Evolutionary conservation across 2,797 vertebrate genomes (phyloP).

Genomic region (Luscinia megarhynchos): DNA sequence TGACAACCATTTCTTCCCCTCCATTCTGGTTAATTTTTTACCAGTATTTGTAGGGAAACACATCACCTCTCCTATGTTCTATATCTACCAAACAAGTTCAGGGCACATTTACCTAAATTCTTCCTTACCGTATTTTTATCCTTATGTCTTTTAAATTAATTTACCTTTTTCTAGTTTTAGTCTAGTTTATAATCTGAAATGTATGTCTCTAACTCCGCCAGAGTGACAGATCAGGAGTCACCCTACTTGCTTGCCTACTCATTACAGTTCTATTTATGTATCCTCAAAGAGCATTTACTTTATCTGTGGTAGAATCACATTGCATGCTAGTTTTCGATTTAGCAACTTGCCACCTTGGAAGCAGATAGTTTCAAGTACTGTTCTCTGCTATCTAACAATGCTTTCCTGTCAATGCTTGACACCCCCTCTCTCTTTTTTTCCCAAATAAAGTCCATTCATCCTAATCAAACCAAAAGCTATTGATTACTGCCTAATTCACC

Average conservation of each 20-base stretch:
- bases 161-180: background rate
- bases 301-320: constrained; percentile 63
- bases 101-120: background rate
- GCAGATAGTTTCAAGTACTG: constrained; percentile 23
- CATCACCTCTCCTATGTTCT: background rate
- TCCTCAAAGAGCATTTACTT: constrained; percentile 49
- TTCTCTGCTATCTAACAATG: constrained; percentile 10
- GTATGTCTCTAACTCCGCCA: background rate
- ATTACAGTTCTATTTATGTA: constrained; percentile 59
- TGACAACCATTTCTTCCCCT: background rate
- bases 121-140: background rate
- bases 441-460: constrained; percentile 46
- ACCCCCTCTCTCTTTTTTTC: background rate
- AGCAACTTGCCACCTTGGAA: constrained; percentile 49
- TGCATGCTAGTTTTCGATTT: constrained; percentile 53
- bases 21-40: constrained; percentile 19
- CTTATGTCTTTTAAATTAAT: background rate
- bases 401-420: constrained; percentile 1
- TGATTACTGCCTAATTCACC: constrained; percentile 23
- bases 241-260: constrained; percentile 17
- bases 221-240: constrained; percentile 51
- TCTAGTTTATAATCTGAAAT: background rate
- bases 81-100: background rate
- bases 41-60: background rate
- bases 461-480: constrained; percentile 49